Evolutionary conservation across 2,113 vertebrate genomes (phyloP), one percentile per base, ranked within the genome.

Genomic region (Rhea pennata): DNA sequence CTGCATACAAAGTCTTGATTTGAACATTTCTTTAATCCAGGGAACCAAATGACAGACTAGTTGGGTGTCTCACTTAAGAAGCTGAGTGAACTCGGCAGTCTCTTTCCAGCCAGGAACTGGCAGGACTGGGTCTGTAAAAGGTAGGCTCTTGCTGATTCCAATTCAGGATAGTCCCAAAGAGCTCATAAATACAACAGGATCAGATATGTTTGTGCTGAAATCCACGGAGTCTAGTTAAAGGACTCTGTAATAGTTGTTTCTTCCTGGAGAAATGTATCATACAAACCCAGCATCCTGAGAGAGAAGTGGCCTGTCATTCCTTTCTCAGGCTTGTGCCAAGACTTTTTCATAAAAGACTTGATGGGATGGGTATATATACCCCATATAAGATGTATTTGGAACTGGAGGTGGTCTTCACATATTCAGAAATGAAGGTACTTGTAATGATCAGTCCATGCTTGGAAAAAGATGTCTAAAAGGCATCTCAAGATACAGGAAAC

Each of bases 191-290:
- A n/a, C 10, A 39, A 7, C 20, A 61, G 31, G 5, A 8, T 14
- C 53, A 7, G 15, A 12, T 1, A 17, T 59, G 56, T 59, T 59
- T 33, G 56, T 59, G 31, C 56, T 59, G 56, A 59, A 59, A 59
- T 16, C 31, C 56, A 59, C 10, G 29, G 56, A 58, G 29, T 31
- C 54, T 58, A 29, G 15, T 58, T 58, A 58, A 56, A 29, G 31
- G 56, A 58, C 56, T 54, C 53, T 17, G 16, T 48, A 58, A 29
- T 58, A 31, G 56, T 58, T 70, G 2, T 46, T 51, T 84, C 53
- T 24, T 20, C 74, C 24, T 58, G 44, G 15, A 50, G 26, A 53
- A 76, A 24, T 0, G 0, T 59, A 26, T 0, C 0, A 6, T 69
- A 27, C 6, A n/a, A 77, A 31, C 6, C 14, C 54, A 51, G 40